Evolutionary conservation across 2,797 vertebrate species (phyloP), one percentile per base, ranked within the genome.

Genomic region (Botia almorhae): DNA sequence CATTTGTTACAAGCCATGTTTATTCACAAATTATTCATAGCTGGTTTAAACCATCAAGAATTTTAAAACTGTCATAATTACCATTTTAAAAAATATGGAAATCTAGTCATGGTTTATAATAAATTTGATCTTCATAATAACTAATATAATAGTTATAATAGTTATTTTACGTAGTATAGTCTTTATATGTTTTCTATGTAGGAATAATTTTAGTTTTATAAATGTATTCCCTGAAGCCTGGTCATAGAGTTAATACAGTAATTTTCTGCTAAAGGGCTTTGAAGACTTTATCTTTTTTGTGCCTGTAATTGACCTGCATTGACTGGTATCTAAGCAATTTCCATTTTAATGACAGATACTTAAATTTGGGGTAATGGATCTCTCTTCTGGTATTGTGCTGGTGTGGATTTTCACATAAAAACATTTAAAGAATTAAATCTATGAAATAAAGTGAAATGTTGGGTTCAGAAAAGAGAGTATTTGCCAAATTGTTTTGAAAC

Each of bases 251-350:
- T 21, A 53, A 68, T 67, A 39, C 23, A 72, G 74, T 17, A 76
- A 19, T 63, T 65, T 80, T 76, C 74, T 75, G 11, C 43, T 79
- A 68, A 76, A 79, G 48, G 19, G 8, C 67, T 85, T 84, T 80
- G 76, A 73, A 81, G 65, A 50, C 55, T 71, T 71, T 74, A 83
- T 84, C 69, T 77, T 56, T 81, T 78, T 80, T 83, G 69, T 75
- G 48, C 46, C 46, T 39, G 43, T 84, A 86, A 85, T 83, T 83
- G 84, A 83, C 77, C 81, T 83, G 82, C 61, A 53, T 16, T 83
- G 58, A 65, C 72, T 81, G 46, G 76, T 80, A 83, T 82, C 60
- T 76, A 43, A 73, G 58, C 73, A 82, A 80, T 82, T 86, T 81
- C 71, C 77, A 83, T 81, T 70, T 78, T 63, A 83, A 75, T 79